Percentiles rank a stretch among this genome's conserved stretches.
phyloP scores from a whole-genome alignment of 2,888 invertebrate genomes.

The Shargacucullia verbasci region DNA sequence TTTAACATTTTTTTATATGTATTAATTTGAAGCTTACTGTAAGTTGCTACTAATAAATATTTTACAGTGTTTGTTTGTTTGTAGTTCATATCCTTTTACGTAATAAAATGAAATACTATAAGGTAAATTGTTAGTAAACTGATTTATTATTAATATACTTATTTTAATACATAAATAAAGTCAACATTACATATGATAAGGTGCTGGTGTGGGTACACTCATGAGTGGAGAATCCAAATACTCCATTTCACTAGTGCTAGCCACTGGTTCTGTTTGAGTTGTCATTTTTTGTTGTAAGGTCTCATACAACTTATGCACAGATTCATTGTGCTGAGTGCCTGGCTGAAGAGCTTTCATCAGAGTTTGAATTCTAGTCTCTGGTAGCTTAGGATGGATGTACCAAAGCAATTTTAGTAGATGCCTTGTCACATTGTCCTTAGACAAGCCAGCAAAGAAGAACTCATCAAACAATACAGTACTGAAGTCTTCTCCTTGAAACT shows the following conservation, averaged over 20 bases:
- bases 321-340: conserved; percentile 94
- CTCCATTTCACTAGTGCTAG: conserved; percentile 91
- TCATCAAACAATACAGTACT: conserved; percentile 98
- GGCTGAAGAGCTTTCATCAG: conserved; percentile 94
- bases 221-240: conserved; percentile 95
- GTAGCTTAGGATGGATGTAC: conserved; percentile 96
- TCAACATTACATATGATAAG: conserved; percentile 86
- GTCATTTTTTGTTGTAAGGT: conserved; percentile 94
- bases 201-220: conserved; percentile 95
- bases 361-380: conserved; percentile 93
- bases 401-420: conserved; percentile 97
- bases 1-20: conserved; percentile 62
- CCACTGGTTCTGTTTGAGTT: conserved; percentile 90
- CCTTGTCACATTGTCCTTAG: conserved; percentile 96
- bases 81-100: neutral
- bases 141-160: conserved; percentile 29
- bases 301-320: conserved; percentile 94
- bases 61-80: conserved; percentile 70
- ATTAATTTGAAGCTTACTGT: conserved; percentile 72
- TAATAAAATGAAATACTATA: conserved; percentile 13
- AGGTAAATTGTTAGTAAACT: conserved; percentile 5
- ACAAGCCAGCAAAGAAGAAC: conserved; percentile 96
- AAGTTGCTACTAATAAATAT: conserved; percentile 84
- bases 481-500: conserved; percentile 97
- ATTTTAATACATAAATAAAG: conserved; percentile 20